Conservation (phyloP, 2,113 vertebrate genomes). For the Zosterops borbonicus region DNA sequence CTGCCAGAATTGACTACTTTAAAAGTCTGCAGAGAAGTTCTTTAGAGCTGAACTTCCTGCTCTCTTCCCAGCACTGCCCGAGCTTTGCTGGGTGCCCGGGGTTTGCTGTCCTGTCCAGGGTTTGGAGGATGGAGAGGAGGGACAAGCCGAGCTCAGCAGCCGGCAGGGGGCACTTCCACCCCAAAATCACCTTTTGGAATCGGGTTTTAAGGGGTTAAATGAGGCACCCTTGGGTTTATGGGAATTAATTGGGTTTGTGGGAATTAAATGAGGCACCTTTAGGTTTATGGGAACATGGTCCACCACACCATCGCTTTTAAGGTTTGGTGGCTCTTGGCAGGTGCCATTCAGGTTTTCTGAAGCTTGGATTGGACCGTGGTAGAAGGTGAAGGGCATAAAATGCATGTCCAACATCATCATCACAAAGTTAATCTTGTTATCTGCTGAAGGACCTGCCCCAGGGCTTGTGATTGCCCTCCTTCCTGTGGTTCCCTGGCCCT, state of each 20-base stretch:
- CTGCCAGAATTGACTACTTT: too few species aligned
- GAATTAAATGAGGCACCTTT: not conserved
- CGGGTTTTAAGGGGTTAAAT: not conserved
- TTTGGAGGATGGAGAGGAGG: too few species aligned
- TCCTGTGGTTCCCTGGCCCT: not conserved
- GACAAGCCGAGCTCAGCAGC: not conserved
- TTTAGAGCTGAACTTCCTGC: too few species aligned
- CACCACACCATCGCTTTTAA: not conserved
- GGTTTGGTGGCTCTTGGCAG: not conserved
- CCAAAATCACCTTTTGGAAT: not conserved
- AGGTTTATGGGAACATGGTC: not conserved
- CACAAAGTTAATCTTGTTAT: not conserved
- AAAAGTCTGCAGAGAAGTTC: too few species aligned
- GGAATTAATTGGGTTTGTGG: not conserved
- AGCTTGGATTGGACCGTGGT: not conserved
- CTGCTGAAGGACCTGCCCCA: not conserved
- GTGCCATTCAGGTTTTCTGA: not conserved
- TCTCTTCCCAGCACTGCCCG: too few species aligned
- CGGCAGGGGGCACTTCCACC: slow-evolving; percentile 16
- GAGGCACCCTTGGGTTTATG: not conserved
- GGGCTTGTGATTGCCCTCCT: not conserved
- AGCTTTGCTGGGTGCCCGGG: too few species aligned
- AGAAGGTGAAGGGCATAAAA: not conserved
- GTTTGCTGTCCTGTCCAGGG: too few species aligned
- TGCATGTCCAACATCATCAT: not conserved